Evolutionary conservation across 2,888 invertebrate genomes (phyloP).

Genomic region (Nephrotoma guestfalica): DNA sequence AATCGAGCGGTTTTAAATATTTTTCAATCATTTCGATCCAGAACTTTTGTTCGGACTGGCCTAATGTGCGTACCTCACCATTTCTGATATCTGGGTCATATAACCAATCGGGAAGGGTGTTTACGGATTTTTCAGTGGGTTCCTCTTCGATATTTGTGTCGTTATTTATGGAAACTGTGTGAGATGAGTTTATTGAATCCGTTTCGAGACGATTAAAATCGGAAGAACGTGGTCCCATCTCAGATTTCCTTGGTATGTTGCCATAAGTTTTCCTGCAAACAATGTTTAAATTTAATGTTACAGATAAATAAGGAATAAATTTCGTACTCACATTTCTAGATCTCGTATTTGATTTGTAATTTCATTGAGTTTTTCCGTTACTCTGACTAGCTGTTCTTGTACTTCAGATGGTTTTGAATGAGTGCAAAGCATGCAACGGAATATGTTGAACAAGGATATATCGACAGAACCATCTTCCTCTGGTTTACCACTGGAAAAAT

Average conservation of each 20-base stretch:
- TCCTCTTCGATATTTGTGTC: neutral
- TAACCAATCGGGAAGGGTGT: constrained; percentile 41
- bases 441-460: constrained; percentile 37
- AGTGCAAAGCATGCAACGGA: constrained; percentile 39
- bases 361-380: constrained; percentile 30
- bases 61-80: constrained; percentile 50
- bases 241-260: neutral
- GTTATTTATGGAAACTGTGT: neutral
- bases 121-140: constrained; percentile 6
- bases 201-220: neutral
- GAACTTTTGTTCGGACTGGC: constrained; percentile 52
- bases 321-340: constrained; percentile 28
- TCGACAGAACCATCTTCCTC: constrained; percentile 36
- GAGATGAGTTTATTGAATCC: neutral
- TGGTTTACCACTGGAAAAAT: constrained; percentile 11
- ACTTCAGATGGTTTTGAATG: constrained; percentile 32
- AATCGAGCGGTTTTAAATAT: constrained; percentile 59
- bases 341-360: constrained; percentile 31
- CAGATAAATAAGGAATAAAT: too few relatives aligned
- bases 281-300: neutral
- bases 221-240: neutral
- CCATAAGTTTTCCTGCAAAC: neutral
- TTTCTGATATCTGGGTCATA: constrained; percentile 49
- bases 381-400: constrained; percentile 29
- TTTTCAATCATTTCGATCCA: constrained; percentile 63